These are phyloP conservation scores for Nasonia giraulti DNA, from an alignment of 1,140 invertebrate species.

Conservation along the genomic window DNA sequence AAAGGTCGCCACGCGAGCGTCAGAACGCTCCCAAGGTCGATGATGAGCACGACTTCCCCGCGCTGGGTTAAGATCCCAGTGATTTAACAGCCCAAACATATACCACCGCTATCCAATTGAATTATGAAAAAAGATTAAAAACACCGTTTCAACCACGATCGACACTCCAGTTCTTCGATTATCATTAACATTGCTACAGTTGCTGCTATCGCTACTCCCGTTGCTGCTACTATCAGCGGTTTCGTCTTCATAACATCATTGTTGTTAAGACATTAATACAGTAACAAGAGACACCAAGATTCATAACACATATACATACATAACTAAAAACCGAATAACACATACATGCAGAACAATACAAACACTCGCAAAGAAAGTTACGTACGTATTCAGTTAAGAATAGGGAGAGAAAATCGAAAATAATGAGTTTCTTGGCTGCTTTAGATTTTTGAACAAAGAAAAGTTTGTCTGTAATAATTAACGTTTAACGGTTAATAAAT, in stretches of 20 bases:
- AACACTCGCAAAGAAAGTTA: slow-evolving; percentile 50
- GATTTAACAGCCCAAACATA: slow-evolving; percentile 40
- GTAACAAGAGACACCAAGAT: slow-evolving; percentile 41
- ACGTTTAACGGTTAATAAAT: slow-evolving; percentile 31
- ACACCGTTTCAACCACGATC: slow-evolving; percentile 60
- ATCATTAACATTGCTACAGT: slow-evolving; percentile 63
- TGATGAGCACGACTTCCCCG: slow-evolving; percentile 96
- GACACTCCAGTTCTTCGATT: slow-evolving; percentile 56
- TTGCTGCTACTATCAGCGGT: slow-evolving; percentile 52
- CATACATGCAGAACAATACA: slow-evolving; percentile 37
- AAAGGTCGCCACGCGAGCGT: slow-evolving; percentile 72
- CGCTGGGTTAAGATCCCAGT: slow-evolving; percentile 81
- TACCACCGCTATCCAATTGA: slow-evolving; percentile 45
- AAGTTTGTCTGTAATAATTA: slow-evolving; percentile 45
- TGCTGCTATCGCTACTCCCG: slow-evolving; percentile 63
- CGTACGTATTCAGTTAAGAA: slow-evolving; percentile 36
- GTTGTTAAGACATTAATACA: slow-evolving; percentile 45
- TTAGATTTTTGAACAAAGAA: slow-evolving; percentile 41
- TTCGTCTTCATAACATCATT: slow-evolving; percentile 49
- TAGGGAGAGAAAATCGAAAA: slow-evolving; percentile 49
- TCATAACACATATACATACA: slow-evolving; percentile 49
- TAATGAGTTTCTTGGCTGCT: slow-evolving; percentile 44
- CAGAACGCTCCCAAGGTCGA: slow-evolving; percentile 92
- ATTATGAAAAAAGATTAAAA: slow-evolving; percentile 51
- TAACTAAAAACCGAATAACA: slow-evolving; percentile 32